Evolutionary conservation across 2,113 vertebrate genomes (phyloP).

Genomic region (Cephalopholis sonnerati): DNA sequence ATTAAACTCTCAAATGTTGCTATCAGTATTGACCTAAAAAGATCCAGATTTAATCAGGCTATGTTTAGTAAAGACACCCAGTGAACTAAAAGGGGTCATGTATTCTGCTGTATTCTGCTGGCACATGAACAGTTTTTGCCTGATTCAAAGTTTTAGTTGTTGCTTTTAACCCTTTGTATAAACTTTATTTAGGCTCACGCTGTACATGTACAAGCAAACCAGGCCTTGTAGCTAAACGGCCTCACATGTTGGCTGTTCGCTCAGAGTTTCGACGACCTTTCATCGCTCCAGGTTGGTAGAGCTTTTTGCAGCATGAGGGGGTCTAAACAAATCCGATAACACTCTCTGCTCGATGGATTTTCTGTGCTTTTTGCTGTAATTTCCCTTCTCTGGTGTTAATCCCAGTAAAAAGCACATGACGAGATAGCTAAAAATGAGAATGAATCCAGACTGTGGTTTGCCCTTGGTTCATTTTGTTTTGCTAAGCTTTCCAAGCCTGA

Average conservation of each 20-base stretch:
- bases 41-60: too few species aligned
- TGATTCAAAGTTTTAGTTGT: neutral
- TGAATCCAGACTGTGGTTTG: constrained; percentile 47
- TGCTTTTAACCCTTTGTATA: neutral
- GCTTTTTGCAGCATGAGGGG: neutral
- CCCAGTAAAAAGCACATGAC: constrained; percentile 28
- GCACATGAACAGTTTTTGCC: neutral
- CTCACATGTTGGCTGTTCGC: neutral
- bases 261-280: neutral
- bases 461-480: constrained; percentile 53
- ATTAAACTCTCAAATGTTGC: too few species aligned
- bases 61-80: neutral
- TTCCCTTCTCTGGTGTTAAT: constrained; percentile 35
- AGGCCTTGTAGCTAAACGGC: too few species aligned
- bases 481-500: constrained; percentile 58
- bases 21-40: too few species aligned
- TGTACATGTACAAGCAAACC: neutral
- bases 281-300: neutral
- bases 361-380: constrained; percentile 23
- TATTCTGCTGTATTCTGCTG: neutral
- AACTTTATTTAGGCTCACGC: neutral
- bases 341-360: neutral
- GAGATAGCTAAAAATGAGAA: constrained; percentile 19
- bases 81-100: neutral
- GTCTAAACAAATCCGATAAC: neutral